Base-by-base conservation (phyloP, 2,113 vertebrate genomes). In the Thryonomys swinderianus region DNA sequence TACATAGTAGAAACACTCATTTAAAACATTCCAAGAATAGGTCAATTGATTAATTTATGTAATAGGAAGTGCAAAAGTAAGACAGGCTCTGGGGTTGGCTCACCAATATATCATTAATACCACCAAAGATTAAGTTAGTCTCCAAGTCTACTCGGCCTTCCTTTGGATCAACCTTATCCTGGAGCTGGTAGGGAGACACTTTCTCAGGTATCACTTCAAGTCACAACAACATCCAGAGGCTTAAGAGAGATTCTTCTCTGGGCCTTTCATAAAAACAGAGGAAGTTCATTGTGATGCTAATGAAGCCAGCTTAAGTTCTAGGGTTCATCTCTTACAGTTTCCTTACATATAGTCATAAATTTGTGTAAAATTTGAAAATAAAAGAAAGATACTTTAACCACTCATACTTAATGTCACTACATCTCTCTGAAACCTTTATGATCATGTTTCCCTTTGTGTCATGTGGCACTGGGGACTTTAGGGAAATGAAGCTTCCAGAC, bases 291-390 rank as follows among this genome's bases (percentile, higher is more conserved):
- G 23, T 21, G 0, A 18, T 85, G n/a, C 27, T 85, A 48, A 66
- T 51, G 34, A 85, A 74, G 25, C 6, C 27, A 40, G 55, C 9
- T 69, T 64, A 83, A 91, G 20, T 12, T 64, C 91, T 8, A 42
- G n/a, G 0, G 40, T 55, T 17, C 7, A 34, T 73, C 27, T 48
- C 4, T 27, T 83, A 40, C 21, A 92, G 66, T 8, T 8, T 91
- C 13, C 66, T 82, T 96, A 27, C 20, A 82, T 6, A 61, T 32
- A 16, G 16, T 67, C 53, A 30, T 71, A 64, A 5, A 25, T n/a
- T 92, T 94, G 53, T 57, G 10, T 79, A 57, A 91, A 93, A 67
- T 53, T 92, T 67, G 37, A 20, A 84, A 91, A 90, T 4, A 67
- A 69, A 40, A 93, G 2, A 81, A 76, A 67, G 55, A 27, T 85